phyloP scores from a whole-genome alignment of 1,140 invertebrate species.

The Eumaeus atala region DNA sequence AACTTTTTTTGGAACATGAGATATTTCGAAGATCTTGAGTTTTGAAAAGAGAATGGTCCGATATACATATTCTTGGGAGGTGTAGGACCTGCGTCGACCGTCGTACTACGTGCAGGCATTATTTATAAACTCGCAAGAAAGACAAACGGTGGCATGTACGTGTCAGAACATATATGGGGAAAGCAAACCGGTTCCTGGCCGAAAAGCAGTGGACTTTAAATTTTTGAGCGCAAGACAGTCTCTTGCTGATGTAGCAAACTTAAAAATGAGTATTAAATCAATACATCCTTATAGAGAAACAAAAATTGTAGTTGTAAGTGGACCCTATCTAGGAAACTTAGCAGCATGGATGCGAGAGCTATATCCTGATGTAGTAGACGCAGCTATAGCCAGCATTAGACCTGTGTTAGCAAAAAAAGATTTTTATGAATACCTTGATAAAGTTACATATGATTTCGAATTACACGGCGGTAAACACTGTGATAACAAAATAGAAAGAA shows the following conservation, averaged over 20 bases:
- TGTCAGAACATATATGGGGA: constrained; percentile 87
- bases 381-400: constrained; percentile 84
- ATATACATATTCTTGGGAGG: constrained; percentile 75
- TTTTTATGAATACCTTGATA: constrained; percentile 73
- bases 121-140: constrained; percentile 61
- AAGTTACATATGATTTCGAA: constrained; percentile 48
- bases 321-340: constrained; percentile 86
- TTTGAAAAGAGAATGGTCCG: constrained; percentile 70
- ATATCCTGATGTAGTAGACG: constrained; percentile 85
- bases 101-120: constrained; percentile 32
- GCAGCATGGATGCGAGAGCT: constrained; percentile 82
- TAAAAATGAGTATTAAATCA: constrained; percentile 73
- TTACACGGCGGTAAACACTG: constrained; percentile 40
- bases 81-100: constrained; percentile 37
- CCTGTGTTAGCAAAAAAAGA: constrained; percentile 81
- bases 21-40: constrained; percentile 44
- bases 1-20: constrained; percentile 47
- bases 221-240: constrained; percentile 83
- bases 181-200: constrained; percentile 80
- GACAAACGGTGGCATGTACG: constrained; percentile 42
- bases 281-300: constrained; percentile 43
- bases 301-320: constrained; percentile 82
- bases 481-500: constrained; percentile 32
- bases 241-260: constrained; percentile 81
- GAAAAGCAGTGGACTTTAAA: constrained; percentile 73